Conservation (phyloP, 2,113 vertebrate species). For the Gymnarchus niloticus region DNA sequence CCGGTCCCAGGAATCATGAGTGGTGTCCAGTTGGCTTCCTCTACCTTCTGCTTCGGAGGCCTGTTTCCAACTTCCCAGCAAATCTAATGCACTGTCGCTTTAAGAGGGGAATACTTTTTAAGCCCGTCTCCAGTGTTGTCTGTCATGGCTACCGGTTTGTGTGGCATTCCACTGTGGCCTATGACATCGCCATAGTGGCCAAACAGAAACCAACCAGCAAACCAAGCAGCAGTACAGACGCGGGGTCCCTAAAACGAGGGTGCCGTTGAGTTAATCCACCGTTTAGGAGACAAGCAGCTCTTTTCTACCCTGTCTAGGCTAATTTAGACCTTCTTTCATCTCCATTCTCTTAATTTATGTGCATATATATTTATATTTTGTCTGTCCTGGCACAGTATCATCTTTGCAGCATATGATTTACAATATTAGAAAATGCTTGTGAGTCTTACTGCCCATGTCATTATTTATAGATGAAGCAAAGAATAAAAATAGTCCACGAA, state of each 20-base stretch:
- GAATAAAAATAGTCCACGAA: not conserved
- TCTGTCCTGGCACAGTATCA: not conserved
- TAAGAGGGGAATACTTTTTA: slow-evolving; percentile 15
- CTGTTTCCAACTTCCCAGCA: not conserved
- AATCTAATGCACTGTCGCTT: not conserved
- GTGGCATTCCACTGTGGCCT: not conserved
- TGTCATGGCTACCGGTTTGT: not conserved
- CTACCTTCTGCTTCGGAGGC: not conserved
- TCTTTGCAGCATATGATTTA: not conserved
- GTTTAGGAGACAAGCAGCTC: not conserved
- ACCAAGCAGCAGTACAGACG: not conserved
- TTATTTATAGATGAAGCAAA: slow-evolving; percentile 3
- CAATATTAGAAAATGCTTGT: not conserved
- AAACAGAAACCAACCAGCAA: slow-evolving; percentile 2
- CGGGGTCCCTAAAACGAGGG: not conserved
- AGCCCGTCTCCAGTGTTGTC: not conserved
- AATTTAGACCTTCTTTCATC: not conserved
- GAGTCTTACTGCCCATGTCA: not conserved
- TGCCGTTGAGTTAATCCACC: not conserved
- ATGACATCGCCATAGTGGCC: not conserved
- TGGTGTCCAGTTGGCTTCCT: slow-evolving; percentile 24
- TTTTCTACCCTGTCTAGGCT: not conserved
- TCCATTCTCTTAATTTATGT: slow-evolving; percentile 14
- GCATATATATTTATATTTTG: not conserved
- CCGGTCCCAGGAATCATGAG: slow-evolving; percentile 17